These are phyloP conservation scores for Ariolimax columbianus DNA, from an alignment of 2,888 invertebrate genomes.

Conservation along the genomic window DNA sequence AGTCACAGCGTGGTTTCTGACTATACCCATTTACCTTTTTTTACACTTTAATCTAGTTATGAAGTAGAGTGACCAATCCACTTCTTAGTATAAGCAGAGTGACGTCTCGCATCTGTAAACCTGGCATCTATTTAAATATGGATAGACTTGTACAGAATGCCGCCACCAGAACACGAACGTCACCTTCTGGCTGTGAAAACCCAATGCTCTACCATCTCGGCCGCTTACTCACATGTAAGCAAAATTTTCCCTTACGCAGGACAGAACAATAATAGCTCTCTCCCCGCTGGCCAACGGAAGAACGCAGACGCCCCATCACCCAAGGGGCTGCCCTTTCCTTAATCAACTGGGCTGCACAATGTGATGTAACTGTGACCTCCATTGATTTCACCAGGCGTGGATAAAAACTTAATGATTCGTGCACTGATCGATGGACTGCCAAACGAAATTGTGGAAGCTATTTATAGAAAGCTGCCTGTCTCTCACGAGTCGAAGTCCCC, in stretches of 20 bases:
- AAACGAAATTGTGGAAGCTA: conserved; percentile 18
- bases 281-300: not conserved
- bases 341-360: conserved; percentile 8
- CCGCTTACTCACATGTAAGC: not conserved
- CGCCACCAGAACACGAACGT: too few relatives aligned
- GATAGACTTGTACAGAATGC: too few relatives aligned
- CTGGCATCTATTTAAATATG: too few relatives aligned
- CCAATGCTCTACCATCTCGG: too few relatives aligned
- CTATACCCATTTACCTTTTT: too few relatives aligned
- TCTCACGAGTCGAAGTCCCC: not conserved
- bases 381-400: conserved; percentile 30
- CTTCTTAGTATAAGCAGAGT: too few relatives aligned
- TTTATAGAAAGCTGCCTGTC: not conserved
- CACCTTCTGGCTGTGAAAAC: too few relatives aligned
- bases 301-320: not conserved
- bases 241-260: not conserved
- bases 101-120: too few relatives aligned
- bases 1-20: too few relatives aligned
- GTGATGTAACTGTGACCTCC: conserved; percentile 28
- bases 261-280: not conserved
- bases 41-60: too few relatives aligned
- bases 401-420: conserved; percentile 36
- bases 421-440: conserved; percentile 22
- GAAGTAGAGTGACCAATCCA: too few relatives aligned
- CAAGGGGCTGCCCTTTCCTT: conserved; percentile 7